Conservation (phyloP, 2,797 vertebrate genomes). For the Pangasius krempfi region DNA sequence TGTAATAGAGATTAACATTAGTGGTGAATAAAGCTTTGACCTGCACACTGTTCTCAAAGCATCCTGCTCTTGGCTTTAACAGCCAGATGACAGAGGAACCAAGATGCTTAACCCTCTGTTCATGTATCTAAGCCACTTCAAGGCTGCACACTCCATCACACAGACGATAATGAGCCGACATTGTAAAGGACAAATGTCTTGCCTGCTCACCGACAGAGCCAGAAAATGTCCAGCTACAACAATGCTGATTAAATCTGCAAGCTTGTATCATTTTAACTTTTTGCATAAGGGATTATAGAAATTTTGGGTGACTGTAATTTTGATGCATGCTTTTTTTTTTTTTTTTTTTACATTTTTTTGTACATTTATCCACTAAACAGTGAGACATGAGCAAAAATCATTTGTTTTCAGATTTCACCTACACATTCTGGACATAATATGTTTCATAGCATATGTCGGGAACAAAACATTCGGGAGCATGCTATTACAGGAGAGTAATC, state of each 20-base stretch:
- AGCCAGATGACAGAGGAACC: not conserved
- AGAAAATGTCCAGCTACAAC: not conserved
- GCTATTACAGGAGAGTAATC: too few relatives aligned
- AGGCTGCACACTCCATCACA: slow-evolving; percentile 5
- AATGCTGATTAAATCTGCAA: not conserved
- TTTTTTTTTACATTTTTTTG: not conserved
- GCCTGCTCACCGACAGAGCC: slow-evolving; percentile 5
- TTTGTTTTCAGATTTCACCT: not conserved
- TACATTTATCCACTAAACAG: not conserved
- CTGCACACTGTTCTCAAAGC: not conserved
- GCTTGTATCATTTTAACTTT: not conserved
- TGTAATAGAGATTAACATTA: not conserved
- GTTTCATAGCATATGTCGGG: not conserved
- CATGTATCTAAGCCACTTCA: slow-evolving; percentile 9
- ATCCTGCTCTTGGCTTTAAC: not conserved
- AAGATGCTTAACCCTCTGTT: not conserved
- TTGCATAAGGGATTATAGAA: not conserved
- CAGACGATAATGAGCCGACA: slow-evolving; percentile 13
- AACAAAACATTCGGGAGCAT: not conserved
- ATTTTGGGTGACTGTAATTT: not conserved
- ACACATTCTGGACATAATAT: not conserved
- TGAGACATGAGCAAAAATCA: not conserved
- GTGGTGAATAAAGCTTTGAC: not conserved
- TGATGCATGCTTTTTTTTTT: not conserved
- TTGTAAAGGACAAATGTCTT: slow-evolving; percentile 15